Percentiles rank a stretch among this genome's conserved stretches.
phyloP scores from a whole-genome alignment of 2,113 vertebrate genomes.

The Cinclus cinclus region DNA sequence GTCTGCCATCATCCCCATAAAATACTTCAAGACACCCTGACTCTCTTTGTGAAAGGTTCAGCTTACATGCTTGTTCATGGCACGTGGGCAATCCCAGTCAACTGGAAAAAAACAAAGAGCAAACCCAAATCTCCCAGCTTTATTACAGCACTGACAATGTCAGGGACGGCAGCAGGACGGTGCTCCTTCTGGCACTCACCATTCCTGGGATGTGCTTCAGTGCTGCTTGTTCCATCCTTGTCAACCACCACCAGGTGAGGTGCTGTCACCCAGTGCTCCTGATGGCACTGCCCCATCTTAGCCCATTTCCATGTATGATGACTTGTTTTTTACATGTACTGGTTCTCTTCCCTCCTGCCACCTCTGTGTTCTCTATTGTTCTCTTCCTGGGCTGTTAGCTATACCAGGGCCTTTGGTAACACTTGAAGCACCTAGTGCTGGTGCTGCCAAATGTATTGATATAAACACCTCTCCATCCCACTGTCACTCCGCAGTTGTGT shows the following conservation, averaged over 20 bases:
- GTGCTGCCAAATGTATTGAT: not conserved
- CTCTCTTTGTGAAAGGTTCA: not conserved
- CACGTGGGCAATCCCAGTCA: fast-evolving
- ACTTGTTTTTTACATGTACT: not conserved
- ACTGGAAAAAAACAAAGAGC: not conserved
- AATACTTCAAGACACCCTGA: not conserved
- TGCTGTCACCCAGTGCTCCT: not conserved
- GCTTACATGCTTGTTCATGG: fast-evolving
- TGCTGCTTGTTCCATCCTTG: not conserved
- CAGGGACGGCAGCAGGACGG: fast-evolving
- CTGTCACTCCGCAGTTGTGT: not conserved
- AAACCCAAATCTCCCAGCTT: not conserved
- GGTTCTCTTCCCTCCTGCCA: not conserved
- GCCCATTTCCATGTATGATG: fast-evolving
- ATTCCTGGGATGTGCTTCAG: fast-evolving
- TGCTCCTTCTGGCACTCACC: not conserved
- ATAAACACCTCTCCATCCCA: not conserved
- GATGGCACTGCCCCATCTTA: not conserved
- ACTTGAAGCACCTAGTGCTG: not conserved
- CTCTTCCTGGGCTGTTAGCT: not conserved
- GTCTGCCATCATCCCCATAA: not conserved
- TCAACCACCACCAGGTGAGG: fast-evolving
- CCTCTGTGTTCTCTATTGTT: not conserved
- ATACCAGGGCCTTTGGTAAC: not conserved
- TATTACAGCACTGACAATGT: not conserved